Conservation (phyloP, 2,113 vertebrate genomes). For the Xiphorhynchus elegans region DNA sequence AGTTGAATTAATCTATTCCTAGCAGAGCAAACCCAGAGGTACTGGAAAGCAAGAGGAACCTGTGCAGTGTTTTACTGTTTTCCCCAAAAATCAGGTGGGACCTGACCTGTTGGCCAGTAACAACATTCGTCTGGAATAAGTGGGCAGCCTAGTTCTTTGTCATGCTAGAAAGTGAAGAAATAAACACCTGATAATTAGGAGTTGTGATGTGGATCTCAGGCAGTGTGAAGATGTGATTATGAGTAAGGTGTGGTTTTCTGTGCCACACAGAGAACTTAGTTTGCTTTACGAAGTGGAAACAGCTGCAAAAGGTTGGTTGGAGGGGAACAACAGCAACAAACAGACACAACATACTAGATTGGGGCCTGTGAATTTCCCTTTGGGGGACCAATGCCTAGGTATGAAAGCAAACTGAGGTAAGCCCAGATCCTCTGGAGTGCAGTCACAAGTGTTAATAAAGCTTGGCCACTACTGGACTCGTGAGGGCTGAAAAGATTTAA, state of each 20-base stretch:
- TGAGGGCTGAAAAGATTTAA: not conserved
- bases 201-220: not conserved
- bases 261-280: not conserved
- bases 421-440: not conserved
- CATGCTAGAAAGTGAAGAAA: not conserved
- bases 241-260: not conserved
- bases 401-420: not conserved
- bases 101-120: not conserved
- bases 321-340: not conserved
- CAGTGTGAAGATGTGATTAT: not conserved
- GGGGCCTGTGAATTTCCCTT: rapidly evolving
- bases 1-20: not conserved
- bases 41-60: not conserved
- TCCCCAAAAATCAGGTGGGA: not conserved
- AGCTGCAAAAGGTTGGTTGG: not conserved
- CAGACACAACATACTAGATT: not conserved
- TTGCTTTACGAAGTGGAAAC: not conserved
- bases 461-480: not conserved
- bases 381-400: not conserved
- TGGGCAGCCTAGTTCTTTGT: not conserved
- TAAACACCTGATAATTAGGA: not conserved
- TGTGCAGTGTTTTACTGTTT: not conserved
- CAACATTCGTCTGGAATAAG: not conserved
- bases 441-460: not conserved
- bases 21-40: not conserved